Evolutionary conservation across 2,888 invertebrate genomes (phyloP), one percentile per base, ranked within the genome.

Genomic region (Isoperla grammatica): DNA sequence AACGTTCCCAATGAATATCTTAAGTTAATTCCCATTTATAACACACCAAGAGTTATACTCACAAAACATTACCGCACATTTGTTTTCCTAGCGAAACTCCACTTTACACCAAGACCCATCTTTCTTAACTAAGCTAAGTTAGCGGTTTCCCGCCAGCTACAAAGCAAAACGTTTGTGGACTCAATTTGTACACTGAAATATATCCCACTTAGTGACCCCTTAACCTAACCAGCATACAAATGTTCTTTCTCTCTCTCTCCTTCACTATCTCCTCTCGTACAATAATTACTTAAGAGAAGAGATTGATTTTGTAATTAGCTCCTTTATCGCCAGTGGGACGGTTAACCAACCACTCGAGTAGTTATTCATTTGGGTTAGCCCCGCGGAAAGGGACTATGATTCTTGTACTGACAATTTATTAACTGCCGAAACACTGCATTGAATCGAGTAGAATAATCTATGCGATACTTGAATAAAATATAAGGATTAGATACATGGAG

Each of bases 281-380:
- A 55, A 59, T 61, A 61, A 61, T 61, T 61, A 61, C 59, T 49
- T 59, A 42, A 40, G 56, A 46, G 58, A 54, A 56, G 45, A 62
- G 62, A 62, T 62, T 62, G 62, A 62, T 62, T 62, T 60, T 62
- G 60, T 60, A 57, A 63, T 63, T 60, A 63, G 60, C 46, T 57
- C 49, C 56, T 60, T 60, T 63, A 63, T 63, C 63, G 63, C 63
- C 60, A 54, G 15, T 19, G 60, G 62, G 62, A 56, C 57, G 40
- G 53, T 62, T 60, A 62, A 60, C 62, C 15, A 49, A 42, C 46
- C 35, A 37, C 35, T 37, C 54, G 57, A 37, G 60, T 39, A 49
- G 49, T 63, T 57, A 60, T 57, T 63, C 63, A 63, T 63, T 63
- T 40, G 60, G 58, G 37, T 17, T 19, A 19, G 53, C 17, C 37